phyloP scores from a whole-genome alignment of 2,797 vertebrate genomes.

The Pseudotriccus pelzelni region DNA sequence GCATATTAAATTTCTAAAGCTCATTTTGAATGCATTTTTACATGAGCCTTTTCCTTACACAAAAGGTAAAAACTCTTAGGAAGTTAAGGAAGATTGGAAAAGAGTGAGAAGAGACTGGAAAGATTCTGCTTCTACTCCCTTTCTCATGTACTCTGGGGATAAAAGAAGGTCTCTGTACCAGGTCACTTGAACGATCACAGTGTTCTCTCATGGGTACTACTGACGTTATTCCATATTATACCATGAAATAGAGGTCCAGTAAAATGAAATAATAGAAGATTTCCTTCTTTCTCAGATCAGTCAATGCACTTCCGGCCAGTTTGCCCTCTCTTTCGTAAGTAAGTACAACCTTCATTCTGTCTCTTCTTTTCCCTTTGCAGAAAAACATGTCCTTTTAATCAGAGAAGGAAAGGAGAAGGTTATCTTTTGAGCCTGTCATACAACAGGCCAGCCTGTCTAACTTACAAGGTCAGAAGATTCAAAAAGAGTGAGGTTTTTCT shows the following conservation, averaged over 20 bases:
- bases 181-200: background rate
- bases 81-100: fast-evolving
- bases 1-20: background rate
- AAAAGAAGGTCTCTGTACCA: background rate
- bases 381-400: background rate
- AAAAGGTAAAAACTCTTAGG: background rate
- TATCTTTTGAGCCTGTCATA: background rate
- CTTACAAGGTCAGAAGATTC: slow-evolving; percentile 12
- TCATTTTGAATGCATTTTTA: background rate
- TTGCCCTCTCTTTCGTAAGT: background rate
- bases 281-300: background rate
- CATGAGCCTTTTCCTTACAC: background rate
- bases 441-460: background rate
- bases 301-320: background rate
- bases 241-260: background rate
- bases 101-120: background rate
- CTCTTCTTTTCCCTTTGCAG: background rate
- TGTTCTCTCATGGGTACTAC: background rate
- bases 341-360: background rate
- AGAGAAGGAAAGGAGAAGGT: background rate
- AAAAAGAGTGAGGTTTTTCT: background rate
- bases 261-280: background rate
- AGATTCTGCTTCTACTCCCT: background rate
- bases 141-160: background rate
- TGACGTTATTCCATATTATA: fast-evolving